Evolutionary conservation across 2,888 invertebrate genomes (phyloP).

Genomic region (Cosmorhoe ocellata): DNA sequence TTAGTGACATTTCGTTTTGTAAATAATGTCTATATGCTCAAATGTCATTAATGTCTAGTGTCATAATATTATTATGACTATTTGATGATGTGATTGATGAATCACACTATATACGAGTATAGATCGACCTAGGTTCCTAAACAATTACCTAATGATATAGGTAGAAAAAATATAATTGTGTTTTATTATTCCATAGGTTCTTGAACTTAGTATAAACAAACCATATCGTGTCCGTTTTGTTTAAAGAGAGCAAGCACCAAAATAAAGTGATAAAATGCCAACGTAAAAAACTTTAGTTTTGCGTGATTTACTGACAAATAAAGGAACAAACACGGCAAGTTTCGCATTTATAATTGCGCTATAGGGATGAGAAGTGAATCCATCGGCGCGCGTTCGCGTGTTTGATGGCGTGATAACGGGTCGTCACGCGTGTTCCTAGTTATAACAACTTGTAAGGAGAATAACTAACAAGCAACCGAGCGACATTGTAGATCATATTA

Average conservation of each 20-base stretch:
- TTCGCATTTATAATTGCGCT: constrained; percentile 58
- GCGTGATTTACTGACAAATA: constrained; percentile 54
- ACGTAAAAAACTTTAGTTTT: constrained; percentile 40
- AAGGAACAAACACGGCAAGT: constrained; percentile 44
- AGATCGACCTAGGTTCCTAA: too few species aligned
- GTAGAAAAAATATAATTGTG: too few species aligned
- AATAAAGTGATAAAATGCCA: constrained; percentile 27
- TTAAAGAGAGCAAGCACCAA: constrained; percentile 16
- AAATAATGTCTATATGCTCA: too few species aligned
- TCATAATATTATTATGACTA: too few species aligned
- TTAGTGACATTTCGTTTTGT: too few species aligned
- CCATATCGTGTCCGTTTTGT: constrained; percentile 7
- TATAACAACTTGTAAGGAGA: constrained; percentile 72
- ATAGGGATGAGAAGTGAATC: constrained; percentile 58
- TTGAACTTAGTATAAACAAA: background rate
- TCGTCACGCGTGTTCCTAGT: constrained; percentile 74
- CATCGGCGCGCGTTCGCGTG: constrained; percentile 69
- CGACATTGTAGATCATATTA: background rate
- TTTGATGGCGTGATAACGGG: constrained; percentile 70
- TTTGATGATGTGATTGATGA: too few species aligned
- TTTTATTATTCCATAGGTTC: background rate
- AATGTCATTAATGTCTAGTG: too few species aligned
- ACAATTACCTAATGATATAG: too few species aligned
- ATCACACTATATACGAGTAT: too few species aligned
- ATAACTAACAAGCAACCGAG: constrained; percentile 63